Percentiles rank a stretch among this genome's conserved stretches.
Conservation (phyloP, 2,113 vertebrate genomes). For the Machaerirhynchus nigripectus region DNA sequence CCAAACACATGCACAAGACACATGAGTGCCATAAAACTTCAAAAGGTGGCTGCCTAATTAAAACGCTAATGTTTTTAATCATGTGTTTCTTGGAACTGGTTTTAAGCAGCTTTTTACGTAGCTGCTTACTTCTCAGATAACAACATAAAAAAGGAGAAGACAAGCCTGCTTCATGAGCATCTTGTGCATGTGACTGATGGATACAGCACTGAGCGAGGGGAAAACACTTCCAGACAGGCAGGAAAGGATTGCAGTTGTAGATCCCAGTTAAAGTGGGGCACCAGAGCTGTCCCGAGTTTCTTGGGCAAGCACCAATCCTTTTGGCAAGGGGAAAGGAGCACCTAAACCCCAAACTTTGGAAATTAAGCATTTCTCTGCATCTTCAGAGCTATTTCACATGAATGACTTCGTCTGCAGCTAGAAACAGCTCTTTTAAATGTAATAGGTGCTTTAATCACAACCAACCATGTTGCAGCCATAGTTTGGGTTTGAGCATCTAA, state of each 20-base stretch:
- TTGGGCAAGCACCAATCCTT: background rate
- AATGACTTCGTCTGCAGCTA: background rate
- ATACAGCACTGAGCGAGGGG: background rate
- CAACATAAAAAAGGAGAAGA: background rate
- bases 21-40: background rate
- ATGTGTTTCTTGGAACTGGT: background rate
- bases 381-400: background rate
- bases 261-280: background rate
- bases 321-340: background rate
- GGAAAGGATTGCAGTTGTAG: background rate
- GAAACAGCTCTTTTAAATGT: background rate
- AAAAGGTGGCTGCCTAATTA: background rate
- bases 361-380: background rate
- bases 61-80: background rate
- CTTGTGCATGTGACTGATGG: rapidly evolving
- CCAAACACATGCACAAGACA: background rate
- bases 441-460: background rate
- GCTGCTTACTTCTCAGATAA: background rate
- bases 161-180: background rate
- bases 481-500: background rate
- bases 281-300: background rate
- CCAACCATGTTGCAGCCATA: background rate
- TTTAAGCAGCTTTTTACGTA: background rate
- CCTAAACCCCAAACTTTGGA: background rate
- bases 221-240: background rate